Evolutionary conservation across 2,113 vertebrate genomes (phyloP).

Genomic region (Nothoprocta perdicaria): DNA sequence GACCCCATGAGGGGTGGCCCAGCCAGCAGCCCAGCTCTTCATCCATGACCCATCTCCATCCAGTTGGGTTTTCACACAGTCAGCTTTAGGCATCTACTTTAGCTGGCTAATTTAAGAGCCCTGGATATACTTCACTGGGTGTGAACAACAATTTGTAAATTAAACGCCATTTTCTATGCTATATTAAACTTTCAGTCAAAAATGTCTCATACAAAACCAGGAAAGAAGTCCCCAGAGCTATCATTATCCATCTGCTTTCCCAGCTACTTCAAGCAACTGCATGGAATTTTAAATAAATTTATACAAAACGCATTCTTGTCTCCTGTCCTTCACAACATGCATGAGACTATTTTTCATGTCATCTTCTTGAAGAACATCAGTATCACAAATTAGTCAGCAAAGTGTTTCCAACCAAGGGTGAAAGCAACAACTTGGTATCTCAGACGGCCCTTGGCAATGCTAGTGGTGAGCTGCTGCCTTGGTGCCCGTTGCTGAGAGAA

Average conservation of each 20-base stretch:
- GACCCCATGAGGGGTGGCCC: too few relatives aligned
- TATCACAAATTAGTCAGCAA: neutral
- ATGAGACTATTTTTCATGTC: neutral
- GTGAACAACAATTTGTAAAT: constrained; percentile 46
- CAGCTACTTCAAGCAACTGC: constrained; percentile 2
- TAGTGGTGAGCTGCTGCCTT: neutral
- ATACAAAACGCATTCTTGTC: neutral
- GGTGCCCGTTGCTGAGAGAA: neutral
- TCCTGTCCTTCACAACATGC: neutral
- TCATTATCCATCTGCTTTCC: constrained; percentile 66
- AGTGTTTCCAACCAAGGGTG: neutral
- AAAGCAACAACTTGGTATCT: neutral
- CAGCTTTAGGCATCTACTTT: constrained; percentile 12
- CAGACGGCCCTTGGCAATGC: neutral
- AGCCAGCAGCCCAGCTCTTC: neutral
- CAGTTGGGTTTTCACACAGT: neutral
- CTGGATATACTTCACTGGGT: neutral
- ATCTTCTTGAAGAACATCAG: neutral
- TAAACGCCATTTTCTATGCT: constrained; percentile 50
- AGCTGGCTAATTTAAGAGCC: constrained; percentile 48
- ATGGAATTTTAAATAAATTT: constrained; percentile 15
- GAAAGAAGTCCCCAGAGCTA: constrained; percentile 50
- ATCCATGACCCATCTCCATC: neutral
- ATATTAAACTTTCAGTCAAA: constrained; percentile 65
- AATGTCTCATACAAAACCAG: constrained; percentile 52